These are phyloP conservation scores for Protosalanx chinensis DNA, from an alignment of 2,797 vertebrate genomes.

Conservation along the genomic window DNA sequence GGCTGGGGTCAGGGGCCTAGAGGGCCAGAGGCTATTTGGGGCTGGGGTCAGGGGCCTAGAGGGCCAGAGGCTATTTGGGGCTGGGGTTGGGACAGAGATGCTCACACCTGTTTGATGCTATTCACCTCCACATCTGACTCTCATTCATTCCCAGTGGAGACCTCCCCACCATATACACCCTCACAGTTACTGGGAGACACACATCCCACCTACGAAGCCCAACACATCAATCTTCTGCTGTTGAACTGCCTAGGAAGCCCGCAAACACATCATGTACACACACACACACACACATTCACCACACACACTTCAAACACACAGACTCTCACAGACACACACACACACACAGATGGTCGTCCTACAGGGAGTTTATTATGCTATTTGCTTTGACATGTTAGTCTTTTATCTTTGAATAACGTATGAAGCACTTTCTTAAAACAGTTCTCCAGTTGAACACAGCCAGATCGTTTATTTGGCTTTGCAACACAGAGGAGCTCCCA, in stretches of 20 bases:
- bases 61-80: not conserved
- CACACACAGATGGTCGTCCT: slow-evolving; percentile 28
- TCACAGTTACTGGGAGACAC: slow-evolving; percentile 44
- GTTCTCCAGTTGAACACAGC: slow-evolving; percentile 53
- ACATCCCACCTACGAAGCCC: slow-evolving; percentile 58
- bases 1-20: too few relatives aligned
- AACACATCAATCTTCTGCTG: slow-evolving; percentile 68
- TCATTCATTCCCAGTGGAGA: slow-evolving; percentile 50
- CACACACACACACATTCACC: not conserved
- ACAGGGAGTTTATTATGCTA: slow-evolving; percentile 64
- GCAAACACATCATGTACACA: slow-evolving; percentile 13
- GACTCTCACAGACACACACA: slow-evolving; percentile 12
- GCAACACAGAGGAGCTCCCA: slow-evolving; percentile 45
- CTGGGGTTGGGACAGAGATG: not conserved
- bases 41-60: too few relatives aligned
- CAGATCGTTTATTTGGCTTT: slow-evolving; percentile 61
- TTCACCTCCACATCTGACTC: slow-evolving; percentile 55
- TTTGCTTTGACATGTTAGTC: slow-evolving; percentile 53
- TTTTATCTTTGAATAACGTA: slow-evolving; percentile 68
- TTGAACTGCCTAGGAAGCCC: slow-evolving; percentile 41
- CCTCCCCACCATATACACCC: slow-evolving; percentile 35
- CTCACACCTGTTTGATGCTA: slow-evolving; percentile 52
- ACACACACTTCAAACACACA: slow-evolving; percentile 3
- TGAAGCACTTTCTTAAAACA: slow-evolving; percentile 50
- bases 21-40: too few relatives aligned